phyloP scores from a whole-genome alignment of 2,113 vertebrate genomes.

The Meleagris gallopavo region DNA sequence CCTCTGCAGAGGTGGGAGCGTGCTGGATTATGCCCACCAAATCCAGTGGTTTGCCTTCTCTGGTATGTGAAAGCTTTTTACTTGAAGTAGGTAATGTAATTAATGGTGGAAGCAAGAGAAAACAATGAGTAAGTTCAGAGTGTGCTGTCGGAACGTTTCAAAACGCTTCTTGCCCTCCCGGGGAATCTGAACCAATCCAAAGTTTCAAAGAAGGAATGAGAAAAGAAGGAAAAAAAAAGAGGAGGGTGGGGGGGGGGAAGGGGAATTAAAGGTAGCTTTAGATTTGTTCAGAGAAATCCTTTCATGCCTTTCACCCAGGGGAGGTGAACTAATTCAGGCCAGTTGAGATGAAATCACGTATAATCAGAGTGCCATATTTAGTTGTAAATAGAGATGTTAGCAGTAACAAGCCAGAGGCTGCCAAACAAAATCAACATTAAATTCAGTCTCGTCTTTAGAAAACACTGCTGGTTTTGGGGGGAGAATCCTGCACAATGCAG shows the following conservation, averaged over 20 bases:
- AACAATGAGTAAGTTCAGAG: not conserved
- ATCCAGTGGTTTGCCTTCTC: not conserved
- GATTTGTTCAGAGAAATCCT: not conserved
- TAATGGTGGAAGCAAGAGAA: not conserved
- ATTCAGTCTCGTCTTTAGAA: slow-evolving; percentile 66
- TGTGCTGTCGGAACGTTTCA: not conserved
- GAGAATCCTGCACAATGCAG: not conserved
- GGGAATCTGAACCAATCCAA: not conserved
- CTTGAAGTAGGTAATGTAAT: not conserved
- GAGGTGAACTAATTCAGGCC: slow-evolving; percentile 34
- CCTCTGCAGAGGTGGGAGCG: not conserved
- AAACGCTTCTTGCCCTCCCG: not conserved
- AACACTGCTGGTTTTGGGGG: slow-evolving; percentile 67
- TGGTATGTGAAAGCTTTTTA: not conserved
- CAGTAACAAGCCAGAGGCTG: slow-evolving; percentile 60
- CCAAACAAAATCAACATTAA: slow-evolving; percentile 68
- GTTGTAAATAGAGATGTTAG: slow-evolving; percentile 75
- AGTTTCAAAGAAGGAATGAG: not conserved
- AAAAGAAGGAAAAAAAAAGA: not conserved
- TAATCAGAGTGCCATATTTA: slow-evolving; percentile 77
- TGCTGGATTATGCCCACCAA: not conserved
- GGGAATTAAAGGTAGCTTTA: not conserved
- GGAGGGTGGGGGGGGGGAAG: too few relatives aligned
- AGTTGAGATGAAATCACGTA: slow-evolving; percentile 36
- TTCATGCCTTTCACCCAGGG: slow-evolving; percentile 12